These are phyloP conservation scores for Thomomys bottae DNA, from an alignment of 2,113 vertebrate species.

Conservation along the genomic window DNA sequence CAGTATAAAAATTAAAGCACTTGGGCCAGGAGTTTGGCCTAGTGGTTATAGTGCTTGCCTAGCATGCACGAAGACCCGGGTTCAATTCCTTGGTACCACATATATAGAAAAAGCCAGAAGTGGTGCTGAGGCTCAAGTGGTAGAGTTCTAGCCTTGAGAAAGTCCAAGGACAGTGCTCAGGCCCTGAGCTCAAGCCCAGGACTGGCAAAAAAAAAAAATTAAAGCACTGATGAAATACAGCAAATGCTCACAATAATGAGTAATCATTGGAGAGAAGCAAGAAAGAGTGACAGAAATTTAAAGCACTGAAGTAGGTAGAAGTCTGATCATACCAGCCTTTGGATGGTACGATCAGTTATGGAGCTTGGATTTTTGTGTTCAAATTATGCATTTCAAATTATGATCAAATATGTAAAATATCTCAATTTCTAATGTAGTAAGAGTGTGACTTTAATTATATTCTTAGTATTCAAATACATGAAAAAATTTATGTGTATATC, in stretches of 20 bases:
- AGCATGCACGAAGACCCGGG: too few species aligned
- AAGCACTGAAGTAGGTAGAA: neutral
- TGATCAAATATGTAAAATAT: neutral
- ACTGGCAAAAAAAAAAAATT: too few species aligned
- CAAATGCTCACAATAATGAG: neutral
- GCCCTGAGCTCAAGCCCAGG: too few species aligned
- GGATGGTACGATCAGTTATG: neutral
- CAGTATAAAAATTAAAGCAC: neutral
- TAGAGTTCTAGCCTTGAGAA: too few species aligned
- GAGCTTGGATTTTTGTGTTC: neutral
- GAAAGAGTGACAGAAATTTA: neutral
- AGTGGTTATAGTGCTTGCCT: too few species aligned
- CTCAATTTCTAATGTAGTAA: neutral
- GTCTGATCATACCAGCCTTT: neutral
- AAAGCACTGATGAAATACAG: neutral
- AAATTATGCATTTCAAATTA: neutral
- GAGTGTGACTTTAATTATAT: constrained; percentile 1
- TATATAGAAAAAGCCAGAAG: too few species aligned
- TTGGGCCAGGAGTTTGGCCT: too few species aligned
- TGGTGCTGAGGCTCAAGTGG: too few species aligned
- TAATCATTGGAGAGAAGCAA: neutral
- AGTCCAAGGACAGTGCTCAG: too few species aligned
- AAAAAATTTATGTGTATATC: neutral
- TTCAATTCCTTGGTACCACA: too few species aligned
- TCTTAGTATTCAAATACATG: neutral